phyloP scores from a whole-genome alignment of 2,797 vertebrate species.

The Chelonia mydas region DNA sequence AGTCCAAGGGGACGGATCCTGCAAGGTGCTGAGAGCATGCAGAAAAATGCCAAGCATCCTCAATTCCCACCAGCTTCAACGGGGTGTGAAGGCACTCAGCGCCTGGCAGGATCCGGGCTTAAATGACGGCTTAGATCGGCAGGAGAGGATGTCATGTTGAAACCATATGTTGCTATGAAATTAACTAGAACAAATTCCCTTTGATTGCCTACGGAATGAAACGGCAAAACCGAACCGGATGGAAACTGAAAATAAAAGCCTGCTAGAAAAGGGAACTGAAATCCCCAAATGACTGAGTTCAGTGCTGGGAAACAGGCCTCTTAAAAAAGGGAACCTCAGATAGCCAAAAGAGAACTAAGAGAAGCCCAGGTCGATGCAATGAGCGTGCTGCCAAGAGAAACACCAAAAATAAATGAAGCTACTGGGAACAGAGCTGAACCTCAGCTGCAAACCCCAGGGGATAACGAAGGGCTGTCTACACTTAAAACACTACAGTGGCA shows the following conservation, averaged over 20 bases:
- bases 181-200: conserved; percentile 51
- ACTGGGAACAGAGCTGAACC: background rate
- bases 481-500: background rate
- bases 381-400: background rate
- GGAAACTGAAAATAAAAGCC: conserved; percentile 53
- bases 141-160: conserved; percentile 46
- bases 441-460: background rate
- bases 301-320: conserved; percentile 37
- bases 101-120: background rate
- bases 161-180: conserved; percentile 63
- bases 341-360: conserved; percentile 60
- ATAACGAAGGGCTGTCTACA: background rate
- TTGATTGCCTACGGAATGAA: conserved; percentile 70
- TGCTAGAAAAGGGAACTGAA: conserved; percentile 58
- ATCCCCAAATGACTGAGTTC: conserved; percentile 58
- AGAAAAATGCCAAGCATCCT: conserved; percentile 7
- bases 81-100: background rate
- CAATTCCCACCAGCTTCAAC: background rate
- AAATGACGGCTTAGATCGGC: conserved; percentile 43
- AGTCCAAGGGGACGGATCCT: background rate
- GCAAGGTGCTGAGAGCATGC: background rate
- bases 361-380: conserved; percentile 46
- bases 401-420: conserved; percentile 1
- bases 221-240: conserved; percentile 59
- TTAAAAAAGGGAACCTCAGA: conserved; percentile 49